Evolutionary conservation across 2,797 vertebrate species (phyloP).

Genomic region (Oceanodroma leucorhoa): DNA sequence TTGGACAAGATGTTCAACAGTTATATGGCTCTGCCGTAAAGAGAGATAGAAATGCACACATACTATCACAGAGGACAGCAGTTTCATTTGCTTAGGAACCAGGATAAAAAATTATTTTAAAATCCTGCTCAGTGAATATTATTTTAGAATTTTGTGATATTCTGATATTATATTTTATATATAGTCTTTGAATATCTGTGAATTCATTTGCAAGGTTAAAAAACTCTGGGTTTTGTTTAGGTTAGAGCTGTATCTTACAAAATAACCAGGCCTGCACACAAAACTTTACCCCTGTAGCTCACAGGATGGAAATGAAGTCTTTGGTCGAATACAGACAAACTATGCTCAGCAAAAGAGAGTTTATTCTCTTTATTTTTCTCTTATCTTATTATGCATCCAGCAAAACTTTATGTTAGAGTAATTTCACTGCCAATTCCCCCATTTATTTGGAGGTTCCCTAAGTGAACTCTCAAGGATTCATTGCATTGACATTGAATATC

Average conservation of each 20-base stretch:
- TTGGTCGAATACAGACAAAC: neutral
- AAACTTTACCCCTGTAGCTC: neutral
- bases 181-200: neutral
- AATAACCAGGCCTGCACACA: neutral
- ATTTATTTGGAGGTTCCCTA: neutral
- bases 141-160: neutral
- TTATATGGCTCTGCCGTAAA: neutral
- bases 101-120: neutral
- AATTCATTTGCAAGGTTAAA: neutral
- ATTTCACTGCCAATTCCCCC: neutral
- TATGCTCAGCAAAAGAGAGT: neutral
- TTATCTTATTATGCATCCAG: neutral
- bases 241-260: neutral
- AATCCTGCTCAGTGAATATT: neutral
- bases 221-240: neutral
- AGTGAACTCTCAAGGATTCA: neutral
- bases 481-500: neutral
- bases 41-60: neutral
- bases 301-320: neutral
- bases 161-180: neutral
- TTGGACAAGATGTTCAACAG: neutral
- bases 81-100: neutral
- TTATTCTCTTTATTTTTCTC: neutral
- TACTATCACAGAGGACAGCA: neutral
- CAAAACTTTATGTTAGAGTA: neutral